Percentiles rank a stretch among this genome's conserved stretches.
Conservation (phyloP, 2,888 invertebrate species). For the Baccha elongata region DNA sequence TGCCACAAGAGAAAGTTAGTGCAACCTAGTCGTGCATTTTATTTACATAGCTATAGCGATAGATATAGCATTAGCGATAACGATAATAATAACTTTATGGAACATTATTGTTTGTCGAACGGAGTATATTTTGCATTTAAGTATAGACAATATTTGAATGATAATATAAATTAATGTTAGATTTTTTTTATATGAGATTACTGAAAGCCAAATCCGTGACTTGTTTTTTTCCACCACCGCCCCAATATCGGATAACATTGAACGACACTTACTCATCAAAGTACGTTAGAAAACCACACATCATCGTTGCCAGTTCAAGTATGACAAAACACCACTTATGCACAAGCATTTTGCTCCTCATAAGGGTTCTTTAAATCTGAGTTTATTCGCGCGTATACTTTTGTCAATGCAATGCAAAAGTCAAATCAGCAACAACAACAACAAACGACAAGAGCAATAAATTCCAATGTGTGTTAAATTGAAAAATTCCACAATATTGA, state of each 20-base stretch:
- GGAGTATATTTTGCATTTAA: no score
- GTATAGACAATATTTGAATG: no score
- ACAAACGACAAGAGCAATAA: constrained; percentile 65
- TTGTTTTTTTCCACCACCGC: constrained; percentile 24
- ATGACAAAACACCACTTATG: constrained; percentile 61
- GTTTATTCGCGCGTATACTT: constrained; percentile 15
- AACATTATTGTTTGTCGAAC: no score
- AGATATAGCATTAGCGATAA: no score
- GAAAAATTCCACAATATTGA: constrained; percentile 75
- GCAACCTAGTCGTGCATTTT: no score
- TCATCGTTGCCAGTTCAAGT: constrained; percentile 49
- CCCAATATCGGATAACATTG: constrained; percentile 25
- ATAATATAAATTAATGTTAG: no score
- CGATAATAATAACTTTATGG: no score
- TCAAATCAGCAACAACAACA: constrained; percentile 32
- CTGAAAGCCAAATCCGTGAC: background rate
- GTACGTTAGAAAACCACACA: constrained; percentile 46
- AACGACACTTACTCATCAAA: constrained; percentile 46
- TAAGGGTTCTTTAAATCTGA: constrained; percentile 10
- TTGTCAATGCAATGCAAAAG: constrained; percentile 45
- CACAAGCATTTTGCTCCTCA: constrained; percentile 21
- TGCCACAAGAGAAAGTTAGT: no score
- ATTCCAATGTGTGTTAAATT: constrained; percentile 76
- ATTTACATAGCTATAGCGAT: no score
- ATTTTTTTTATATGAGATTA: background rate